Evolutionary conservation across 2,888 invertebrate genomes (phyloP), one percentile per base, ranked within the genome.

Genomic region (Drosophila mayaguana): DNA sequence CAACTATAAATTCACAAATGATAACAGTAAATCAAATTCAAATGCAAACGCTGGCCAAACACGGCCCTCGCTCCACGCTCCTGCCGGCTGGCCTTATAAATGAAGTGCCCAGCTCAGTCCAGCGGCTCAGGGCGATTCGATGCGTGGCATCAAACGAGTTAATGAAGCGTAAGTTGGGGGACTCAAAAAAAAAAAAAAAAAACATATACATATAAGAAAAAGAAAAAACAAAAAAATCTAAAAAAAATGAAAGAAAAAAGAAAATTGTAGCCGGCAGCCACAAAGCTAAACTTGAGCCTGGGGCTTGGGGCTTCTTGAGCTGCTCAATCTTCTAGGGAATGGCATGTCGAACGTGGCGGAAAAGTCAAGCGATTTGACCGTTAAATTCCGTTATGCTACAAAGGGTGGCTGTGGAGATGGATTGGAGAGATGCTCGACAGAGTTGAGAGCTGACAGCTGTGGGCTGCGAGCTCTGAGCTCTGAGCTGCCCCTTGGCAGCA

Each of bases 351-450:
- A 53, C 57, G 56, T 66, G 59, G 64, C 63, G 68, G 60, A 74
- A 80, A 88, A 88, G 89, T 86, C 86, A 88, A 84, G 78, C 75
- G 89, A 86, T 83, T 88, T 88, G 83, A 84, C 78, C 86, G 83
- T 83, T 78, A 77, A 85, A 82, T 80, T 85, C 77, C 77, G 68
- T 64, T 70, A 62, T 61, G 75, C 62, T 46, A 56, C 54, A 48
- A 50, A 56, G 59, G 53, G 51, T 51, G 38, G 46, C 9, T n/a
- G 11, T 3, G 5, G 2, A 18, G 54, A 12, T 54, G 38, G n/a
- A 18, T 16, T 16, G 32, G 11, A 32, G 32, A 32, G 32, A 32
- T 32, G 32, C 61, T 20, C 36, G 14, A 14, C 6, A 16, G 36
- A 38, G 36, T 2, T 38, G 36, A 6, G n/a, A 8, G 36, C 20